Evolutionary conservation across 2,113 vertebrate species (phyloP).

Genomic region (Gobio gobio): DNA sequence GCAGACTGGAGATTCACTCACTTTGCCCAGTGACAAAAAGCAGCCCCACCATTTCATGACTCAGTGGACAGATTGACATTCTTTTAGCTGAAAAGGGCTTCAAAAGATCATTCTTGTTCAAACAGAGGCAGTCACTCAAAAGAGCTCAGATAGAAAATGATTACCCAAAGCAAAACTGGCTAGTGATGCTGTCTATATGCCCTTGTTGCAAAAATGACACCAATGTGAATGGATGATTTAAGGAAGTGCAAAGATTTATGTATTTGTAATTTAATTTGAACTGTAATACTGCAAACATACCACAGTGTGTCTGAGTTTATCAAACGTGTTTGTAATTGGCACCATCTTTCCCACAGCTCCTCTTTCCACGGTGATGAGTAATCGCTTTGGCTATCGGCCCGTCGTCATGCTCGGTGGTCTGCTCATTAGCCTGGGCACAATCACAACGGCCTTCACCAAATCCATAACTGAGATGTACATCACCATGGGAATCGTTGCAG

Average conservation of each 20-base stretch:
- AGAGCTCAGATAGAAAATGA: not conserved
- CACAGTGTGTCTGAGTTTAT: not conserved
- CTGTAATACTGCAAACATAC: not conserved
- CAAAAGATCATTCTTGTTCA: not conserved
- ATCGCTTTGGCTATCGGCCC: conserved; percentile 84
- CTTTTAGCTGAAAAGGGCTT: not conserved
- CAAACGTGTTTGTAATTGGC: conserved; percentile 5
- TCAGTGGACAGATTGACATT: not conserved
- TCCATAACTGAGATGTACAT: conserved; percentile 89
- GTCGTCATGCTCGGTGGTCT: conserved; percentile 91
- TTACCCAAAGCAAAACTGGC: not conserved
- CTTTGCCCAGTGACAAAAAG: conserved; percentile 14
- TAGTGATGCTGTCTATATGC: not conserved
- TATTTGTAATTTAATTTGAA: not conserved
- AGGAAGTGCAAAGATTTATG: not conserved
- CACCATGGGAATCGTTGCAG: conserved; percentile 86
- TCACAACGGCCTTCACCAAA: conserved; percentile 81
- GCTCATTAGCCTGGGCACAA: conserved; percentile 84
- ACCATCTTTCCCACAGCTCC: conserved; percentile 78
- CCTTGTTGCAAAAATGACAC: not conserved
- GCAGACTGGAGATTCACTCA: not conserved
- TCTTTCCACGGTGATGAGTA: conserved; percentile 86
- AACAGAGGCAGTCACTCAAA: not conserved
- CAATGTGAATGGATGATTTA: not conserved
- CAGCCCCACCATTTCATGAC: not conserved